These are phyloP conservation scores for Phortica okadai DNA, from an alignment of 2,888 invertebrate genomes.

Conservation along the genomic window DNA sequence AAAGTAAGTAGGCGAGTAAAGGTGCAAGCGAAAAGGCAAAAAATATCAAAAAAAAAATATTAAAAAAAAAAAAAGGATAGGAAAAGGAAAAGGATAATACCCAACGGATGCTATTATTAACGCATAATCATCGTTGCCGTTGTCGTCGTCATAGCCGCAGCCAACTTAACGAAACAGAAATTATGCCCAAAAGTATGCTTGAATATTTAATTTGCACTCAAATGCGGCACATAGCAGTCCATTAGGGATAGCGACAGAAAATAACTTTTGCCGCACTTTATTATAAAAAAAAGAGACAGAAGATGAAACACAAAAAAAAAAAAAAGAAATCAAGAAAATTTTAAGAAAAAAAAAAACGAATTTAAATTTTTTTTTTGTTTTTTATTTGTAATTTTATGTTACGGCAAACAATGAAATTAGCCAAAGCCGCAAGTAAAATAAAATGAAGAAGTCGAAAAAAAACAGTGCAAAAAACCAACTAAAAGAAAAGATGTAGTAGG, in stretches of 20 bases:
- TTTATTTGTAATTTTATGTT: background rate
- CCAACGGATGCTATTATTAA: conserved; percentile 48
- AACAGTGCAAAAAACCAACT: background rate
- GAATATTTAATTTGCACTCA: conserved; percentile 69
- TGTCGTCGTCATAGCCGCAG: background rate
- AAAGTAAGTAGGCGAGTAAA: too few relatives aligned
- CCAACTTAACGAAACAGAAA: conserved; percentile 26
- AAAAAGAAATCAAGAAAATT: background rate
- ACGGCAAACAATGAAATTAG: too few relatives aligned
- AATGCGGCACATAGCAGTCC: conserved; percentile 37
- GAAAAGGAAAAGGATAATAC: conserved; percentile 48
- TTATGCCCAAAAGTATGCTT: conserved; percentile 47
- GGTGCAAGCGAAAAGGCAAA: too few relatives aligned
- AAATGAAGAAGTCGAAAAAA: background rate
- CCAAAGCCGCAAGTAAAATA: too few relatives aligned
- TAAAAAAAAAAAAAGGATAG: background rate
- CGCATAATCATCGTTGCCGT: conserved; percentile 23
- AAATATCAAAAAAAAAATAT: background rate
- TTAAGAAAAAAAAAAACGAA: background rate
- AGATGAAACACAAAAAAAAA: background rate
- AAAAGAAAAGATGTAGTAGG: background rate
- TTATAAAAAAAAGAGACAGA: background rate
- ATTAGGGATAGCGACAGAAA: background rate
- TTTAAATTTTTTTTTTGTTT: background rate
- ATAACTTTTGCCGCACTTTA: background rate